Evolutionary conservation across 2,797 vertebrate species (phyloP), one percentile per base, ranked within the genome.

Genomic region (Pelodytes ibericus): DNA sequence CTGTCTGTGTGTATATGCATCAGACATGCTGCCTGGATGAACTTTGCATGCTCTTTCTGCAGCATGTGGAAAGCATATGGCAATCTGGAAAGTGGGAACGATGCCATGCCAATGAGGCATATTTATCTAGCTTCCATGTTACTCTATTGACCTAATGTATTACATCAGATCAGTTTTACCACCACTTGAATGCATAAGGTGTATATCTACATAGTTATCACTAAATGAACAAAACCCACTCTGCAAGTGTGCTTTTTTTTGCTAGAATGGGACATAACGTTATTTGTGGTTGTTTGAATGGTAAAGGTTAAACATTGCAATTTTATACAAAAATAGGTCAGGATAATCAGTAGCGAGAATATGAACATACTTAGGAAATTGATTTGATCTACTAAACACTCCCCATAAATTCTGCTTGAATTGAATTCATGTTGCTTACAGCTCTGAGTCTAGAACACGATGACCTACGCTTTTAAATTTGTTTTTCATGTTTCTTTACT

Each of bases 301-400:
- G 51, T n/a, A 20, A 33, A 9, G 47, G 64, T 31, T 72, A 20
- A 41, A 71, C 2, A 47, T 4, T 62, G 57, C 2, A 72, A 22
- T 0, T 47, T 80, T 69, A 67, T 26, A 67, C 49, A 83, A 80
- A 83, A 72, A 80, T 60, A 0, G 1, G 3, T 20, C 83, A 22
- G 2, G 66, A 53, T 80, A 57, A 78, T 77, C n/a, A 72, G 36
- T 62, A 81, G 27, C 47, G 44, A 27, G 57, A 51, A 44, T 61
- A 61, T 75, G 63, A 15, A 30, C 49, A 39, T 10, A 66, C 53
- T 74, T 67, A 77, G 75, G 69, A 30, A 44, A 18, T 27, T 72
- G 58, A 67, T 36, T 31, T 63, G 30, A 63, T 51, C 62, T 51
- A 69, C 47, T 81, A 72, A 77, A 72, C 80, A 67, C 25, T 73